Evolutionary conservation across 1,140 invertebrate genomes (phyloP).

Genomic region (Leucophenga varia): DNA sequence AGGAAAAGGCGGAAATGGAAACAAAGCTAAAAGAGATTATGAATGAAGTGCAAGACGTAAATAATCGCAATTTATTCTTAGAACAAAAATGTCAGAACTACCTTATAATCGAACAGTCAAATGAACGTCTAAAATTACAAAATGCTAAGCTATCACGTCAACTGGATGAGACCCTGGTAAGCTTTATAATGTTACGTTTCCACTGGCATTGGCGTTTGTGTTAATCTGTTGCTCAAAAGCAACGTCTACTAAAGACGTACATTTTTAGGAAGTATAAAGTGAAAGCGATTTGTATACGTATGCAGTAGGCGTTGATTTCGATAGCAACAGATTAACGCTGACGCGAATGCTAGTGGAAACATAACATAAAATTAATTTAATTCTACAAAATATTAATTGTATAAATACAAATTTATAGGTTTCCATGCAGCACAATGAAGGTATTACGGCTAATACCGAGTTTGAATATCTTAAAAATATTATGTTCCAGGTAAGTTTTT

Average conservation of each 20-base stretch:
- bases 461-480: conserved; percentile 89
- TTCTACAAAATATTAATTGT: background rate
- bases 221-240: background rate
- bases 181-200: too few species aligned
- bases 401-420: conserved; percentile 28
- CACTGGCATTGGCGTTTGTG: too few species aligned
- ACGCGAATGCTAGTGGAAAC: too few species aligned
- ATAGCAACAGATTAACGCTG: too few species aligned
- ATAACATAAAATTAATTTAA: background rate
- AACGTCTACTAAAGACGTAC: background rate
- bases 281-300: background rate
- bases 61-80: conserved; percentile 59
- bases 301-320: too few species aligned
- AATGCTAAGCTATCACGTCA: conserved; percentile 66
- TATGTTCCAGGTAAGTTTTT: conserved; percentile 66
- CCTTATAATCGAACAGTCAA: conserved; percentile 59
- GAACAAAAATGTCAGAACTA: conserved; percentile 55
- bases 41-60: conserved; percentile 56
- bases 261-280: background rate
- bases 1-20: conserved; percentile 41
- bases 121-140: conserved; percentile 60
- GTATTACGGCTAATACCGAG: conserved; percentile 72
- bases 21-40: conserved; percentile 47
- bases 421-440: conserved; percentile 55
- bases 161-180: conserved; percentile 68